Conservation (phyloP, 2,113 vertebrate species). For the Solea senegalensis region DNA sequence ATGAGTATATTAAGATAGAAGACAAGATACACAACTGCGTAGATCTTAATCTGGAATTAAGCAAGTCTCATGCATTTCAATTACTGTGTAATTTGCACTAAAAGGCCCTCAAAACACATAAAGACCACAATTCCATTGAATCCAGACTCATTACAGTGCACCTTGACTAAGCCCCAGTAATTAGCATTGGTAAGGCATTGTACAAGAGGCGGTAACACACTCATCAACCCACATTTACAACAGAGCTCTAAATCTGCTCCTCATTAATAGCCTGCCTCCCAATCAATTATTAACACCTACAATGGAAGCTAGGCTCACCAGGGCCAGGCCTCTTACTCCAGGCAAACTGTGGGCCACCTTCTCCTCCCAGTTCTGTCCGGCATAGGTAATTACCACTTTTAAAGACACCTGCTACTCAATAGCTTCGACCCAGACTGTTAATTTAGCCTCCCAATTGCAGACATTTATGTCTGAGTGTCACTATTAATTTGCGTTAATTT, state of each 20-base stretch:
- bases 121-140: conserved; percentile 71
- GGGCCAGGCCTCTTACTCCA: conserved; percentile 73
- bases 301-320: conserved; percentile 70
- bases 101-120: conserved; percentile 76
- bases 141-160: conserved; percentile 76
- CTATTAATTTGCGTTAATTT: conserved; percentile 88
- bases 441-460: conserved; percentile 80
- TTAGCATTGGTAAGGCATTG: conserved; percentile 78
- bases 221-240: conserved; percentile 79
- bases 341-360: conserved; percentile 66
- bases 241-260: conserved; percentile 76
- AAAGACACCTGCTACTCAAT: conserved; percentile 88
- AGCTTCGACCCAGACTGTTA: conserved; percentile 82
- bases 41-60: conserved; percentile 66
- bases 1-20: conserved; percentile 50
- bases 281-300: conserved; percentile 87
- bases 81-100: conserved; percentile 67
- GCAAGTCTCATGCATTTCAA: conserved; percentile 63
- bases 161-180: conserved; percentile 78
- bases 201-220: conserved; percentile 75
- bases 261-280: conserved; percentile 83
- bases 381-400: conserved; percentile 81
- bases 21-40: conserved; percentile 32
- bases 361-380: conserved; percentile 73
- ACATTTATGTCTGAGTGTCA: conserved; percentile 87